Evolutionary conservation across 2,797 vertebrate genomes (phyloP), one percentile per base, ranked within the genome.

Genomic region (Aplochiton taeniatus): DNA sequence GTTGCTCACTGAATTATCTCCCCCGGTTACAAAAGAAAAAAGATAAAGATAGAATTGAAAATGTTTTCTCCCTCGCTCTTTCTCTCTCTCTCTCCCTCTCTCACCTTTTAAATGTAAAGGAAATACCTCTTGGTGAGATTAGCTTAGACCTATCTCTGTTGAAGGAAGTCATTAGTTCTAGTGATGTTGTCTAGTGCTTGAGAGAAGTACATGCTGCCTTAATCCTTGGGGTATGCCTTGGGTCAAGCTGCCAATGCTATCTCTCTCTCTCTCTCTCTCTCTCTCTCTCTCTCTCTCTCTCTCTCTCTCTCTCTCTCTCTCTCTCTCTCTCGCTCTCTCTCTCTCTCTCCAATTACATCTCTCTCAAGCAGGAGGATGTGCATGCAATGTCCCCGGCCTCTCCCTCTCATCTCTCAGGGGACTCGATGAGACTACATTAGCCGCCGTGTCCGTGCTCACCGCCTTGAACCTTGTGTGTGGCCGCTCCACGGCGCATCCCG

Each of bases 401-500:
- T 59, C 58, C 11, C 44, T 18, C n/a, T 18, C 58, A n/a, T 47
- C 16, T 59, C 17, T 8, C 58, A 3, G 31, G 31, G 31, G 31
- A 31, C 31, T 6, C 6, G 31, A 31, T 6, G 31, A 31, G 31
- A 31, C 2, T 31, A 31, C 31, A 31, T 31, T 3, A 31, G 2
- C 31, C 31, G 31, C 31, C 31, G 31, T 31, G 2, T 31, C 3
- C 6, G 6, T 6, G 6, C 31, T 31, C 31, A 31, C 63, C 42
- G 70, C 68, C 75, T 68, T 77, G 60, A 77, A 49, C 71, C 68
- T 66, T 52, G 58, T 76, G 78, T 88, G 79, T 72, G 73, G 83
- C 66, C 80, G 55, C 46, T 58, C 84, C 73, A 46, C 62, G 83
- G 73, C 78, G 69, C 51, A 52, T 55, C 48, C 57, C 68, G 75